Base-by-base conservation (phyloP, 2,113 vertebrate genomes). In the Ia io region DNA sequence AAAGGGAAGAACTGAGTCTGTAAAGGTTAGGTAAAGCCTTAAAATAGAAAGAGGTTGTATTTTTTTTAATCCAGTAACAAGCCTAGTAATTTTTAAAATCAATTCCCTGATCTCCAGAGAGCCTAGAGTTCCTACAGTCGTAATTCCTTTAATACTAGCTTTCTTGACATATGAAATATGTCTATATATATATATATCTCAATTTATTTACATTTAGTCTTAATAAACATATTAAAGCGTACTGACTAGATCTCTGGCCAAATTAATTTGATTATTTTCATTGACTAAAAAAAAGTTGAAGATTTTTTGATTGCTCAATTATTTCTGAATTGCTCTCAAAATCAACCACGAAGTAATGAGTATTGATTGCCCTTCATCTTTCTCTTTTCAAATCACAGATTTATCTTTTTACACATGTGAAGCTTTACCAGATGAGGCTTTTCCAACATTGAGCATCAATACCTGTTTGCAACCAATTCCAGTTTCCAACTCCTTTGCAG, bases 271-370 rank as follows among this genome's bases (percentile, higher is more conserved):
- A 53, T 40, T 67, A 3, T 85, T 94, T 84, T 40, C 13, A 85
- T n/a, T 82, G 47, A 90, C 13, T 17, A 91, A 90, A 77, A 69
- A 85, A 20, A 2, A 93, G 11, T n/a, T n/a, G 40, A 96, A 9
- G 8, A 51, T 79, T 96, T 96, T 90, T 53, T 63, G 7, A 44
- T 63, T 4, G 1, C 10, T 88, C 77, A 73, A 20, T 92, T 85
- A 22, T 90, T 90, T 94, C 61, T 85, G 18, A n/a, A 61, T 69
- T 82, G 92, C 51, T 76, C n/a, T 84, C 49, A 95, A 90, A 91
- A 69, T 22, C 40, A 30, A 78, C 6, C 94, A 71, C 30, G 53
- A 67, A 94, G 61, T 28, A 84, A 76, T 76, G 37, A 53, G 18
- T 44, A 87, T 37, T 84, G 79, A 95, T 78, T 84, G 47, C 9